Conservation (phyloP, 1,140 invertebrate species). For the Potamilus streckersoni region DNA sequence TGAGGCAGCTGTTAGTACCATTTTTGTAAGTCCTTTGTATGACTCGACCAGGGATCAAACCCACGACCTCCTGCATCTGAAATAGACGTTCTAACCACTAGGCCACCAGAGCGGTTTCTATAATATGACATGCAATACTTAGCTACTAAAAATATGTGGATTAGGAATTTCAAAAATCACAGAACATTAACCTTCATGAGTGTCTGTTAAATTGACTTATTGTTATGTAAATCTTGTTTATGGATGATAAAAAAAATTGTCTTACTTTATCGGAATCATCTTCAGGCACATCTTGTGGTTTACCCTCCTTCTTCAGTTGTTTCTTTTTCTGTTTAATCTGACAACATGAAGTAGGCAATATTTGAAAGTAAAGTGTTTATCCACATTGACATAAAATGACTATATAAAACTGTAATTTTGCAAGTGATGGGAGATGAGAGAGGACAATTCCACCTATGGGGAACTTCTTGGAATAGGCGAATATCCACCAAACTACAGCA, state of each 20-base stretch:
- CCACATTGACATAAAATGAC: not conserved
- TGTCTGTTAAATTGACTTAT: not conserved
- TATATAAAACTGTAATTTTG: not conserved
- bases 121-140: not conserved
- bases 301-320: conserved; percentile 94
- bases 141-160: no score
- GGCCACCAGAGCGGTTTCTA: not conserved
- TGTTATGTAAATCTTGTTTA: not conserved
- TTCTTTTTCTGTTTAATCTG: conserved; percentile 95
- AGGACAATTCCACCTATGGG: no score
- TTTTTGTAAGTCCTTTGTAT: no score
- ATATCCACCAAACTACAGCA: not conserved
- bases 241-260: not conserved
- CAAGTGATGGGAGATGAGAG: not conserved
- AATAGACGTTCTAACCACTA: no score
- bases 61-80: no score
- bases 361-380: not conserved
- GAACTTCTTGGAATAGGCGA: not conserved
- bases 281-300: conserved; percentile 85
- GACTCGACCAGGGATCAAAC: no score
- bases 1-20: no score
- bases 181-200: no score
- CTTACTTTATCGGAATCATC: conserved; percentile 84
- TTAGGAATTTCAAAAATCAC: no score
- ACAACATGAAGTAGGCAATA: conserved; percentile 40